These are phyloP conservation scores for Actinia equina DNA, from an alignment of 64 coral and sea anemone genomes.

Conservation along the genomic window DNA sequence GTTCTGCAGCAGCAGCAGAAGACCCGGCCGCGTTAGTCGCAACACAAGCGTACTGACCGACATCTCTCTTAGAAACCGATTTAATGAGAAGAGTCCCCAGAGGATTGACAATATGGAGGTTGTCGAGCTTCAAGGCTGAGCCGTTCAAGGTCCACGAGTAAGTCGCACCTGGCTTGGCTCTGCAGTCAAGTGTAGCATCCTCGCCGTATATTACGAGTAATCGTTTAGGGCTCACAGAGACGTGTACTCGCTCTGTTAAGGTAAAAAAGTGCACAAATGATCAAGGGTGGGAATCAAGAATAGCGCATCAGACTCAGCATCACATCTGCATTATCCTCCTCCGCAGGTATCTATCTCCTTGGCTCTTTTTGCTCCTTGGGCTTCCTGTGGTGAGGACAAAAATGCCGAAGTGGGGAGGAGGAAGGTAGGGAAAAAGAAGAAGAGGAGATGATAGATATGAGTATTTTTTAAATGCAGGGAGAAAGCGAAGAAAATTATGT, in stretches of 20 bases:
- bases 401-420: too few species aligned
- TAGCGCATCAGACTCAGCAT: too few species aligned
- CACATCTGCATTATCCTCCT: too few species aligned
- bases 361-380: too few species aligned
- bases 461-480: too few species aligned
- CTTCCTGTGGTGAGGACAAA: too few species aligned
- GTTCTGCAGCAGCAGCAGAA: slow-evolving; percentile 28
- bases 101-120: slow-evolving; percentile 61
- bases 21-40: slow-evolving; percentile 78
- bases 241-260: slow-evolving; percentile 45
- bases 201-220: slow-evolving; percentile 34
- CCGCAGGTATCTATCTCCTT: too few species aligned
- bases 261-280: background rate
- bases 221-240: slow-evolving; percentile 52
- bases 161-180: slow-evolving; percentile 49
- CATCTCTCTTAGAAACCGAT: slow-evolving; percentile 44
- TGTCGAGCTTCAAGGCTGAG: slow-evolving; percentile 38
- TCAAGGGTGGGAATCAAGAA: too few species aligned
- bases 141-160: slow-evolving; percentile 73
- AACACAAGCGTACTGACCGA: slow-evolving; percentile 81
- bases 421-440: too few species aligned
- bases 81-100: slow-evolving; percentile 64
- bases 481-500: too few species aligned
- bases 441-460: too few species aligned
- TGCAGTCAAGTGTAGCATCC: slow-evolving; percentile 57